Conservation (phyloP, 2,888 invertebrate genomes). For the Tryphoninae sp. region DNA sequence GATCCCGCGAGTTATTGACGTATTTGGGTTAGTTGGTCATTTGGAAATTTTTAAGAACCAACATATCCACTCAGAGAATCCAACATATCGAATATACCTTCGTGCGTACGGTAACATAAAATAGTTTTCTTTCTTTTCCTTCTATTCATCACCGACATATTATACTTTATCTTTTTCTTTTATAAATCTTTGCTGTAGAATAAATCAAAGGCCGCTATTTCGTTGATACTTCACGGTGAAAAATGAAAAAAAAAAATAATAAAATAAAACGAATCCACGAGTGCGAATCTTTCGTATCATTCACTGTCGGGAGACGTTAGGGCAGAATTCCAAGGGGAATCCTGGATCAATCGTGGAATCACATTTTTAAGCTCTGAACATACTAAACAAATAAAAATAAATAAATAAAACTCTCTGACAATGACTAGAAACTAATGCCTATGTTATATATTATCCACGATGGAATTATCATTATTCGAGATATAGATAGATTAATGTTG, state of each 20-base stretch:
- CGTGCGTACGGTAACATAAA: conserved; percentile 44
- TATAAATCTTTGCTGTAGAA: conserved; percentile 20
- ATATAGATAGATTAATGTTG: conserved; percentile 70
- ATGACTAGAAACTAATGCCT: conserved; percentile 76
- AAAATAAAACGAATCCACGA: background rate
- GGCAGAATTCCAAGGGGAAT: conserved; percentile 54
- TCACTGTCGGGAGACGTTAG: conserved; percentile 5
- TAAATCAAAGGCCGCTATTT: conserved; percentile 44
- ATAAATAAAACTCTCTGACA: conserved; percentile 73
- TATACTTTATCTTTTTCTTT: conserved; percentile 14
- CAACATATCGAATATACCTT: conserved; percentile 56
- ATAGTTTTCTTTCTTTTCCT: conserved; percentile 13
- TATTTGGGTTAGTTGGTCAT: conserved; percentile 33
- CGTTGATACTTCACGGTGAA: conserved; percentile 26
- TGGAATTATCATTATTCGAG: conserved; percentile 65
- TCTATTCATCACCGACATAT: conserved; percentile 40
- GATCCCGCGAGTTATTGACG: conserved; percentile 21
- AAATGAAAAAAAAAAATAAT: conserved; percentile 4
- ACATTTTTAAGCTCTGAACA: conserved; percentile 72
- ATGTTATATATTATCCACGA: conserved; percentile 71
- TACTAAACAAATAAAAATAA: conserved; percentile 61
- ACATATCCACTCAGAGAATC: conserved; percentile 54
- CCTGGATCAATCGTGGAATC: conserved; percentile 69
- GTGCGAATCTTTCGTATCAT: conserved; percentile 4
- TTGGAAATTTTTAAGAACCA: conserved; percentile 54